Percentiles rank a stretch among this genome's conserved stretches.
phyloP scores from a whole-genome alignment of 2,888 invertebrate genomes.

The Tuta absoluta region DNA sequence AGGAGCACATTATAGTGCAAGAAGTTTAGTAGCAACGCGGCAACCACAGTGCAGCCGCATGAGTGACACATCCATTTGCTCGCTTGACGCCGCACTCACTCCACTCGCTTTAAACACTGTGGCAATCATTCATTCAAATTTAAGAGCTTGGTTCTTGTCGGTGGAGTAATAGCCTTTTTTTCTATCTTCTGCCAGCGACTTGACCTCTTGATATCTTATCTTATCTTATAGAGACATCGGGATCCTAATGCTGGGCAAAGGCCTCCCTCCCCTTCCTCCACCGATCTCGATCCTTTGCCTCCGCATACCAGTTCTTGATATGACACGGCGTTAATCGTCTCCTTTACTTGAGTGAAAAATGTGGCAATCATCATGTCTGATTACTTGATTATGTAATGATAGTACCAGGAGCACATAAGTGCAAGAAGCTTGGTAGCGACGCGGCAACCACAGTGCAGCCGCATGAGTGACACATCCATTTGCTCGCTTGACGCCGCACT shows the following conservation, averaged over 20 bases:
- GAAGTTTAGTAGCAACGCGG: not conserved
- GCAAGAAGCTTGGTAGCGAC: not conserved
- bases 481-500: not conserved
- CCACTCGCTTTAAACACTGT: too few relatives aligned
- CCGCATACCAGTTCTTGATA: too few relatives aligned
- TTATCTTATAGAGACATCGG: not conserved
- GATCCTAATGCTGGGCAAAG: not conserved
- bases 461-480: slow-evolving; percentile 18
- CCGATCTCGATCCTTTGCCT: too few relatives aligned
- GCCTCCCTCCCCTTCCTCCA: not conserved
- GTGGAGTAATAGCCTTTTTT: too few relatives aligned
- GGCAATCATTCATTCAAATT: too few relatives aligned
- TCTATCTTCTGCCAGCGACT: too few relatives aligned
- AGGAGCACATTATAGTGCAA: not conserved
- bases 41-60: slow-evolving; percentile 1
- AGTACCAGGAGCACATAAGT: not conserved
- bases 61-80: slow-evolving; percentile 17
- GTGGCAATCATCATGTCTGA: not conserved
- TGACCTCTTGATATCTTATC: too few relatives aligned
- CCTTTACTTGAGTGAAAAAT: not conserved
- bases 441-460: slow-evolving; percentile 1
- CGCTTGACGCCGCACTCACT: too few relatives aligned
- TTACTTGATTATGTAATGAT: too few relatives aligned
- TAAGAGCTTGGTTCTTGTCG: too few relatives aligned
- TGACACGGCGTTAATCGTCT: too few relatives aligned